These are phyloP conservation scores for Polyommatus icarus DNA, from an alignment of 2,888 invertebrate genomes.

Conservation along the genomic window DNA sequence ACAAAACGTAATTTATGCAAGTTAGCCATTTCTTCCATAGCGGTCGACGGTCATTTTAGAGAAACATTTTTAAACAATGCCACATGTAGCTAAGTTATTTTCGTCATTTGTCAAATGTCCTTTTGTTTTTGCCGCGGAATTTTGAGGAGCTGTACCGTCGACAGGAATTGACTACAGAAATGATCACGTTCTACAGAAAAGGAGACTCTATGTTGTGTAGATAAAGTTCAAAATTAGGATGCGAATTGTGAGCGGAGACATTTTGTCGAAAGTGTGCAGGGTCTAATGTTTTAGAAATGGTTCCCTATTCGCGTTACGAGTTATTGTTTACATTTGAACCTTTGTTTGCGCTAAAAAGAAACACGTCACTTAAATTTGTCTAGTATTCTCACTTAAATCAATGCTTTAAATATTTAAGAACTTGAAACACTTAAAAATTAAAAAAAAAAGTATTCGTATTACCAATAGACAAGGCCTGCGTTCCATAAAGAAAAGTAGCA, in stretches of 20 bases:
- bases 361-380: not conserved
- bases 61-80: constrained; percentile 20
- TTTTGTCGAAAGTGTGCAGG: not conserved
- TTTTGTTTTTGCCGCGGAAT: constrained; percentile 17
- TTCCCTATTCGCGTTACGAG: constrained; percentile 12
- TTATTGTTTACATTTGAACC: constrained; percentile 17
- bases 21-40: not conserved
- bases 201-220: not conserved
- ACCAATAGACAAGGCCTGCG: too few species aligned
- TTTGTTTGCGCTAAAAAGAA: not conserved
- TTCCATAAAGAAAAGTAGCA: not conserved
- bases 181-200: not conserved
- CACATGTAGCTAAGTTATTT: constrained; percentile 22
- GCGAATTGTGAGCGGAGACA: too few species aligned
- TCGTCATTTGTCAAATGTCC: constrained; percentile 19
- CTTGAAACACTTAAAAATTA: too few species aligned
- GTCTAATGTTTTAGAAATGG: constrained; percentile 2
- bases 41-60: not conserved
- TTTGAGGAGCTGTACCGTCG: not conserved
- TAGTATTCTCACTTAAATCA: not conserved
- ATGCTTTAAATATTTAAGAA: too few species aligned
- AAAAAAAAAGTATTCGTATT: too few species aligned
- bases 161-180: not conserved
- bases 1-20: not conserved
- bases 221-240: not conserved